Conservation (phyloP, 2,888 invertebrate species). For the Calameuta pallipes region DNA sequence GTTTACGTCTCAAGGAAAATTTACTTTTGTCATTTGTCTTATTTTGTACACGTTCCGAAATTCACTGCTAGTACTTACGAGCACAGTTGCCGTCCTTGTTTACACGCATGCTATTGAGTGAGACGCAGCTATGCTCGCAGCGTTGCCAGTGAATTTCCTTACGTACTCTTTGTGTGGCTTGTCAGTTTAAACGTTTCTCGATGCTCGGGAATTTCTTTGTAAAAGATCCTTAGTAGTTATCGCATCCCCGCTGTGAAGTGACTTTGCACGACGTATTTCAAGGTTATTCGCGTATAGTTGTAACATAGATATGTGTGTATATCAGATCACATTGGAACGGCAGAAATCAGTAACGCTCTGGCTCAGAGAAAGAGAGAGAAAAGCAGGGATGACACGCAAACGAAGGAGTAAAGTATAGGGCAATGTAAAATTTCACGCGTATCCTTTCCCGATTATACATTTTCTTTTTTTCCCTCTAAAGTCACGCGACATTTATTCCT, state of each 20-base stretch:
- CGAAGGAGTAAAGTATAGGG: constrained; percentile 3
- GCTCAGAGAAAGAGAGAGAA: constrained; percentile 13
- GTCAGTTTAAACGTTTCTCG: neutral
- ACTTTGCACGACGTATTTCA: neutral
- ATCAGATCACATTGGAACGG: constrained; percentile 40
- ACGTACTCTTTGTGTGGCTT: neutral
- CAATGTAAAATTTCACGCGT: constrained; percentile 42
- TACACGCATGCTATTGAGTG: too few species aligned
- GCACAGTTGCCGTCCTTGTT: too few species aligned
- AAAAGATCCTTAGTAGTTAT: neutral
- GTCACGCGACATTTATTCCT: constrained; percentile 10
- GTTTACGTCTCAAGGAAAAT: neutral
- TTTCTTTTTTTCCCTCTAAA: constrained; percentile 45
- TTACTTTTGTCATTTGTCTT: neutral
- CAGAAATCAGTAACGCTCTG: constrained; percentile 59
- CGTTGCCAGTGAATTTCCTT: too few species aligned
- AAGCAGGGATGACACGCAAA: too few species aligned
- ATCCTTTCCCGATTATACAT: constrained; percentile 47
- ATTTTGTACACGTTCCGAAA: too few species aligned
- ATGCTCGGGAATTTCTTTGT: neutral
- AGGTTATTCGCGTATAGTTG: neutral
- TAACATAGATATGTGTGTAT: neutral
- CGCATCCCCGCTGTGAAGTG: neutral
- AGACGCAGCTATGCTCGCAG: too few species aligned
- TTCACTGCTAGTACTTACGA: too few species aligned